phyloP scores from a whole-genome alignment of 2,113 vertebrate genomes.

The Rhabdornis inornatus region DNA sequence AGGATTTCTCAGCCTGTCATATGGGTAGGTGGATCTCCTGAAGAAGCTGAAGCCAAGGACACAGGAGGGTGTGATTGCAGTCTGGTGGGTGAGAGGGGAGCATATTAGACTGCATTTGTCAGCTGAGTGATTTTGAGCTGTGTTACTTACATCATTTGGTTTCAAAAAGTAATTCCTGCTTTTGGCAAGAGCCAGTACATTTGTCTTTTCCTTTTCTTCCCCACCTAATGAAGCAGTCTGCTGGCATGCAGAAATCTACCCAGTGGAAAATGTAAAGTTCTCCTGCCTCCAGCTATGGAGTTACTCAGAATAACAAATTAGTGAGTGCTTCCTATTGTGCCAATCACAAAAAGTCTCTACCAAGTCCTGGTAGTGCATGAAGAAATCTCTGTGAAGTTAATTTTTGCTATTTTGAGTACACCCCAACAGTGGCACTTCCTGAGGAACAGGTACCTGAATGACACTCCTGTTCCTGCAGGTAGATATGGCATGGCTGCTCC shows the following conservation, averaged over 20 bases:
- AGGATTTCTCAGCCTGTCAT: neutral
- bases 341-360: neutral
- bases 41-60: neutral
- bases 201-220: slow-evolving; percentile 40
- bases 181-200: slow-evolving; percentile 33
- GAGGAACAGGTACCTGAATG: neutral
- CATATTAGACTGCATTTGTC: neutral
- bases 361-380: neutral
- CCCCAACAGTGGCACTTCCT: neutral
- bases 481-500: slow-evolving; percentile 88
- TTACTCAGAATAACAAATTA: slow-evolving; percentile 32
- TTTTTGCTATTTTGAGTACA: neutral
- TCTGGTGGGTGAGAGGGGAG: neutral
- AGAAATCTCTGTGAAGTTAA: neutral
- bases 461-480: slow-evolving; percentile 70
- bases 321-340: neutral
- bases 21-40: neutral
- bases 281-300: slow-evolving; percentile 29
- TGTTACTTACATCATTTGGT: slow-evolving; percentile 20
- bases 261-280: slow-evolving; percentile 31
- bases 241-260: neutral
- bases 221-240: slow-evolving; percentile 40
- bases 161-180: slow-evolving; percentile 48
- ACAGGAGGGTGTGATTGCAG: neutral
- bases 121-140: slow-evolving; percentile 4